A percentile compares a stretch with the other conserved stretches of the same genome.
phyloP scores from a whole-genome alignment of 2,797 vertebrate species.

The Hypotaenidia philippensis region DNA sequence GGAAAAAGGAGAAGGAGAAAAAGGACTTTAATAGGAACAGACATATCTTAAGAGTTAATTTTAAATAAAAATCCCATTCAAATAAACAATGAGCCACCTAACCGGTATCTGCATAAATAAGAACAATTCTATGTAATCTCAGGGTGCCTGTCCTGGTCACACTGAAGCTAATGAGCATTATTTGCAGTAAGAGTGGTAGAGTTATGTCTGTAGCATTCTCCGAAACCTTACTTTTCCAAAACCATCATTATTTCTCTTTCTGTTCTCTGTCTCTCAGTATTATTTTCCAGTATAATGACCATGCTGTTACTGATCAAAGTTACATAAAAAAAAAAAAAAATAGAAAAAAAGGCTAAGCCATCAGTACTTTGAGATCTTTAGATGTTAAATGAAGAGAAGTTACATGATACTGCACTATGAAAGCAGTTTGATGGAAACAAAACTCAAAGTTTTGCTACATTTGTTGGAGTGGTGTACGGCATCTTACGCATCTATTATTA shows the following conservation, averaged over 20 bases:
- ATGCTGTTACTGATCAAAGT: background rate
- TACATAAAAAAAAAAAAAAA: background rate
- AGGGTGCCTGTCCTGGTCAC: background rate
- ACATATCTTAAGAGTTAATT: background rate
- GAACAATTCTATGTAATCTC: background rate
- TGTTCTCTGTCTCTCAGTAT: background rate
- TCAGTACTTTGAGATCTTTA: background rate
- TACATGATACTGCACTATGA: background rate
- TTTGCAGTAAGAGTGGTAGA: background rate
- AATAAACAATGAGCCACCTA: background rate
- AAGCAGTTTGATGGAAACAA: background rate
- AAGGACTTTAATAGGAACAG: background rate
- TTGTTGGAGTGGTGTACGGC: background rate
- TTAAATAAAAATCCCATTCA: background rate
- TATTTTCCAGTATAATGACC: background rate
- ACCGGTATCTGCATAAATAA: background rate
- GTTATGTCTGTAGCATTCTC: background rate
- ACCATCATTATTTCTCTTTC: background rate
- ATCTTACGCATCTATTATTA: background rate
- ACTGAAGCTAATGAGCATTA: background rate
- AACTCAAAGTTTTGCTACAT: background rate
- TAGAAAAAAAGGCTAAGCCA: background rate
- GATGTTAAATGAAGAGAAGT: background rate
- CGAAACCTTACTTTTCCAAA: background rate
- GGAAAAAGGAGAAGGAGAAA: no score